Evolutionary conservation across 2,797 vertebrate genomes (phyloP).

Genomic region (Trachurus trachurus): DNA sequence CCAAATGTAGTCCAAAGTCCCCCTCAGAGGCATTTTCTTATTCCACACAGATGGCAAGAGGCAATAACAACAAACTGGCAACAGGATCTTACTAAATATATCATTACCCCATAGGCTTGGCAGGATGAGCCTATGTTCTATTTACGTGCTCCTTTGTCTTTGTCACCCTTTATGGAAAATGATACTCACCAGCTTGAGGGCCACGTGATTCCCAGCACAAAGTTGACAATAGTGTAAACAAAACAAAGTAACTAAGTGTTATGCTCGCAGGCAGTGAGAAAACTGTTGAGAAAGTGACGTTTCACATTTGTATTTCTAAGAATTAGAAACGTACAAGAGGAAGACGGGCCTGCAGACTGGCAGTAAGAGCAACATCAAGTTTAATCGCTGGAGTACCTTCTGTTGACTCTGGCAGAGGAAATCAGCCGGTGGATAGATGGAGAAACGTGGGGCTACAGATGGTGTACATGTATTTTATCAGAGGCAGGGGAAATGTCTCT

Average conservation of each 20-base stretch:
- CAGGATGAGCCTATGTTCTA: conserved; percentile 64
- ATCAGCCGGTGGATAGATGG: conserved; percentile 47
- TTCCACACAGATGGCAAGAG: conserved; percentile 79
- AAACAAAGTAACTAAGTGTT: conserved; percentile 33
- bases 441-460: conserved; percentile 32
- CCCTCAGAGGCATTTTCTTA: conserved; percentile 70
- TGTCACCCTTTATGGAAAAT: conserved; percentile 51
- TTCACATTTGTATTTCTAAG: neutral
- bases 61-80: conserved; percentile 75
- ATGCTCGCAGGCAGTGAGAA: neutral
- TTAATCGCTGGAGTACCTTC: conserved; percentile 60
- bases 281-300: conserved; percentile 10
- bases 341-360: conserved; percentile 7
- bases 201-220: conserved; percentile 27
- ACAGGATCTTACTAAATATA: conserved; percentile 79
- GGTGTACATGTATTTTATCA: conserved; percentile 57
- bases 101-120: conserved; percentile 75
- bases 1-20: conserved; percentile 70
- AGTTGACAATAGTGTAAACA: conserved; percentile 44
- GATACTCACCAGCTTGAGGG: conserved; percentile 45
- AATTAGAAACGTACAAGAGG: conserved; percentile 10
- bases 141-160: conserved; percentile 58
- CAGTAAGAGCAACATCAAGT: conserved; percentile 34
- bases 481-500: conserved; percentile 46
- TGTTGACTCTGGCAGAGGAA: conserved; percentile 47